Conservation (phyloP, 2,797 vertebrate genomes). For the Galagoides demidoff region DNA sequence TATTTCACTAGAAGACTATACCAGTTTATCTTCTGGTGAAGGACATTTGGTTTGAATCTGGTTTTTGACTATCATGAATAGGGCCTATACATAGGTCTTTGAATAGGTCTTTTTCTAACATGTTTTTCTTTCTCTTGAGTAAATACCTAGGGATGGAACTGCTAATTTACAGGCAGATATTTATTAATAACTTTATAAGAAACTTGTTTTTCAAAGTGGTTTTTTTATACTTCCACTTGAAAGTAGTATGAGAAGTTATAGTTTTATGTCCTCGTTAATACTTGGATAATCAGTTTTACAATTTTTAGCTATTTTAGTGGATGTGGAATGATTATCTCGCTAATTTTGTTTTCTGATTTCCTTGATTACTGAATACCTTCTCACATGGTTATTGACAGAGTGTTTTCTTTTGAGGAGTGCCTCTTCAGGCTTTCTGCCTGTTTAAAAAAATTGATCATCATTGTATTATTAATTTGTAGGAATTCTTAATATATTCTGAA, state of each 20-base stretch:
- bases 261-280: background rate
- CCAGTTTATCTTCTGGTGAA: background rate
- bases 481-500: background rate
- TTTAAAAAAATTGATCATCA: background rate
- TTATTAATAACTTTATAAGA: background rate
- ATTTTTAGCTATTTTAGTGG: background rate
- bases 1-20: background rate
- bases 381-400: background rate
- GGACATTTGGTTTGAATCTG: background rate
- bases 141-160: background rate
- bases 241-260: background rate
- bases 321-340: background rate
- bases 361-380: background rate
- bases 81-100: background rate
- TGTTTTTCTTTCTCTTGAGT: slow-evolving; percentile 42
- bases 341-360: slow-evolving; percentile 2
- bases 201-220: background rate
- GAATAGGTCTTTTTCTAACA: background rate
- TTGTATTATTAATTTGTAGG: slow-evolving; percentile 9
- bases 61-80: slow-evolving; percentile 17
- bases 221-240: background rate
- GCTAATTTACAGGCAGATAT: slow-evolving; percentile 8
- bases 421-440: background rate
- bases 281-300: background rate
- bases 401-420: background rate